These are phyloP conservation scores for Armadillidium nasatum DNA, from an alignment of 1,140 invertebrate genomes.

Conservation along the genomic window DNA sequence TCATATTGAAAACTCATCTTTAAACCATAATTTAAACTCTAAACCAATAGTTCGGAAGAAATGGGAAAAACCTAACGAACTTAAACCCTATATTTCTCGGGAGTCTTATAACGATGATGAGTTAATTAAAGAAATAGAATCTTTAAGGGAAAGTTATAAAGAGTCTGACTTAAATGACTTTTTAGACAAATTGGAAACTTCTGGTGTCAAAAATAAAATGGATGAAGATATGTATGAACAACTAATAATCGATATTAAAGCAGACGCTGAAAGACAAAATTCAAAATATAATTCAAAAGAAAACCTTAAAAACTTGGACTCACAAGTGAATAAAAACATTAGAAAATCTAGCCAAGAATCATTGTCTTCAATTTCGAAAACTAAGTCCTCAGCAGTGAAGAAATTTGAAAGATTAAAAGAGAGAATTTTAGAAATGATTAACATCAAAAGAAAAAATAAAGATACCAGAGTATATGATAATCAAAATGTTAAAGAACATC, in stretches of 20 bases:
- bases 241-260: conserved; percentile 36
- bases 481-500: too few relatives aligned
- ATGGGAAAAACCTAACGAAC: conserved; percentile 36
- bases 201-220: conserved; percentile 32
- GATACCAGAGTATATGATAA: too few relatives aligned
- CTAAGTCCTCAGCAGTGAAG: conserved; percentile 22
- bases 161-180: conserved; percentile 43
- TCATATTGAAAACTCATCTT: background rate
- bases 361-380: background rate
- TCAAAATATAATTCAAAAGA: conserved; percentile 3
- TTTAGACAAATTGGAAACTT: conserved; percentile 38
- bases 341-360: conserved; percentile 10
- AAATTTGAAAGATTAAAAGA: conserved; percentile 42
- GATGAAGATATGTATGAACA: conserved; percentile 40
- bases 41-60: conserved; percentile 35
- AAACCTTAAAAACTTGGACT: conserved; percentile 4
- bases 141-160: conserved; percentile 37
- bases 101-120: conserved; percentile 42
- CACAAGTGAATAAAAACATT: background rate
- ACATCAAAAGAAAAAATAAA: conserved; percentile 30
- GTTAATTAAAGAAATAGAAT: conserved; percentile 37
- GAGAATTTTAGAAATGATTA: conserved; percentile 37
- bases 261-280: conserved; percentile 27
- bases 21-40: conserved; percentile 20
- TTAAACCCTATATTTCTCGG: conserved; percentile 39